Evolutionary conservation across 2,113 vertebrate species (phyloP), one percentile per base, ranked within the genome.

Genomic region (Pachypanchax playfairii): DNA sequence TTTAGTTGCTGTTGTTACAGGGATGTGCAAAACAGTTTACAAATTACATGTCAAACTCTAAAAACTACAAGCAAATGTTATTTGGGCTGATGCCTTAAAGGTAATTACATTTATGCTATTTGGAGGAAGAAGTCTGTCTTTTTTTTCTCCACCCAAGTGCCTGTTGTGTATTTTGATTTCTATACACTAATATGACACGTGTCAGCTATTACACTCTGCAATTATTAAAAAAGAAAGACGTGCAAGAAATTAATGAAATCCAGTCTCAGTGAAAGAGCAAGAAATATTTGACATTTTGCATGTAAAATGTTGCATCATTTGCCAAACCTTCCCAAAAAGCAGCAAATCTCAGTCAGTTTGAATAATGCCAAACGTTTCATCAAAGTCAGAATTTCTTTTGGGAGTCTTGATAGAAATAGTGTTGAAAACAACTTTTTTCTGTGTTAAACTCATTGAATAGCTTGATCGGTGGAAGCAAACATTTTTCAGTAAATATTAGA

Each of bases 401-500:
- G 63, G 15, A 29, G 4, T 2, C 14, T 55, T 26, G 43, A 41
- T n/a, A 63, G 31, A 5, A 62, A 15, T 0, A 17, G 33, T 6
- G 21, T 6, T 38, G 7, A 54, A 61, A 65, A 61, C 47, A 28
- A 26, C 28, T 59, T 29, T 41, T 57, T 46, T 79, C 74, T 69
- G 69, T 57, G 56, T 62, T 68, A 26, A 77, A 75, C 52, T 60
- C 70, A 18, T 25, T 77, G 62, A 22, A 55, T 69, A 52, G 63
- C 44, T 79, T 80, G 47, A 61, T 59, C 56, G 18, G 47, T 36
- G 20, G 55, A 43, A 66, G 44, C 43, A 39, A 38, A 54, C 58
- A 25, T 61, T 60, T 62, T 14, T 53, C 72, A 55, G 62, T 31
- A 73, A 48, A 79, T 67, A 77, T 64, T 64, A 48, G 55, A 70